Evolutionary conservation across 2,888 invertebrate species (phyloP).

Genomic region (Platynereis dumerilii): DNA sequence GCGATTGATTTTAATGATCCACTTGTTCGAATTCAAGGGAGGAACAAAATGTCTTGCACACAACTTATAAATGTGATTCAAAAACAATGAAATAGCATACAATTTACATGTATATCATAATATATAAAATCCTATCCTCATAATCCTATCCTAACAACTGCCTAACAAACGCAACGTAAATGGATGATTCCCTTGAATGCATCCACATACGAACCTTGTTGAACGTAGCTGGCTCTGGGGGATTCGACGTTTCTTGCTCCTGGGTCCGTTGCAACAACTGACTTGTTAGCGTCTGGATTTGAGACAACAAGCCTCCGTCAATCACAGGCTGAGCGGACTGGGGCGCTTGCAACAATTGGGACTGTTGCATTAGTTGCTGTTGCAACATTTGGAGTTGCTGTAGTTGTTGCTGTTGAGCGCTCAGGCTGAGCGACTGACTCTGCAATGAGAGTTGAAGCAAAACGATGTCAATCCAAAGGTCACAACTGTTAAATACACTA

Average conservation of each 20-base stretch:
- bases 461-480: too few species aligned
- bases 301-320: conserved; percentile 25
- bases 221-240: conserved; percentile 43
- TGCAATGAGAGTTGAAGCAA: too few species aligned
- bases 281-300: conserved; percentile 28
- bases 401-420: conserved; percentile 55
- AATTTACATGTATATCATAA: background rate
- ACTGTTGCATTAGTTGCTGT: conserved; percentile 59
- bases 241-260: conserved; percentile 34
- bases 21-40: too few species aligned
- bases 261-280: conserved; percentile 23
- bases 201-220: conserved; percentile 40
- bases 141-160: too few species aligned
- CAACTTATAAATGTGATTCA: too few species aligned
- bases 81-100: background rate
- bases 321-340: conserved; percentile 40
- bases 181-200: too few species aligned
- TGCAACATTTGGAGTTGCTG: conserved; percentile 59
- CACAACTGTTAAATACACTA: too few species aligned
- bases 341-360: conserved; percentile 52
- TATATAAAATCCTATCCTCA: too few species aligned
- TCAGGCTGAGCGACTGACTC: conserved; percentile 39
- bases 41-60: too few species aligned
- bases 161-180: too few species aligned
- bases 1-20: too few species aligned